Percentiles rank a stretch among this genome's conserved stretches.
phyloP scores from a whole-genome alignment of 1,140 invertebrate genomes.

The Sipha flava region DNA sequence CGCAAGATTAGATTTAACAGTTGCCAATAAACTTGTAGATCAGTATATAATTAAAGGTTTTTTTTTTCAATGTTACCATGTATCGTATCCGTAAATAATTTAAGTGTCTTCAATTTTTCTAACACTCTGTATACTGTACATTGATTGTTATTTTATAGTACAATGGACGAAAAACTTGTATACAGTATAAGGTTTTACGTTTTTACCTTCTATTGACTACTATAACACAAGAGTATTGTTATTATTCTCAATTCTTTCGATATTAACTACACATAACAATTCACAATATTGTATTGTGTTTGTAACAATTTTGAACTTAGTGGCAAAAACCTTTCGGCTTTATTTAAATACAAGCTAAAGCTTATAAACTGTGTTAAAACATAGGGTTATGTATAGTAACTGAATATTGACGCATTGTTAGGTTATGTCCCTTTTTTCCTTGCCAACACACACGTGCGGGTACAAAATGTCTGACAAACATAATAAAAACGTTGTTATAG shows the following conservation, averaged over 20 bases:
- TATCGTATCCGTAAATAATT: too few relatives aligned
- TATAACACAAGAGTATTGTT: not conserved
- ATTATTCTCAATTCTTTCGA: not conserved
- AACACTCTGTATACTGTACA: too few relatives aligned
- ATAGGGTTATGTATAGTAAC: too few relatives aligned
- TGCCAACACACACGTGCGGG: too few relatives aligned
- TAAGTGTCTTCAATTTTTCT: too few relatives aligned
- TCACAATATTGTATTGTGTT: not conserved
- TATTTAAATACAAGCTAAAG: not conserved
- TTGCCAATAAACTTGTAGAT: too few relatives aligned
- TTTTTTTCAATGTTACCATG: too few relatives aligned
- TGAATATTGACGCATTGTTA: not conserved
- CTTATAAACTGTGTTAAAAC: not conserved
- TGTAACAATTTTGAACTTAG: not conserved
- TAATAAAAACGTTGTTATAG: too few relatives aligned
- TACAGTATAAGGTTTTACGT: not conserved
- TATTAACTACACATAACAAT: not conserved
- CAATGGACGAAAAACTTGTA: not conserved
- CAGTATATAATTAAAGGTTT: too few relatives aligned
- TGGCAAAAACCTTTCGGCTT: not conserved
- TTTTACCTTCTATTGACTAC: not conserved
- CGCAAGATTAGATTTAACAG: too few relatives aligned
- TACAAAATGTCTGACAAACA: not conserved
- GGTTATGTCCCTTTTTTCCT: not conserved
- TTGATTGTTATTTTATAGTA: not conserved